phyloP scores from a whole-genome alignment of 2,797 vertebrate genomes.

The Kryptolebias ocellatus region DNA sequence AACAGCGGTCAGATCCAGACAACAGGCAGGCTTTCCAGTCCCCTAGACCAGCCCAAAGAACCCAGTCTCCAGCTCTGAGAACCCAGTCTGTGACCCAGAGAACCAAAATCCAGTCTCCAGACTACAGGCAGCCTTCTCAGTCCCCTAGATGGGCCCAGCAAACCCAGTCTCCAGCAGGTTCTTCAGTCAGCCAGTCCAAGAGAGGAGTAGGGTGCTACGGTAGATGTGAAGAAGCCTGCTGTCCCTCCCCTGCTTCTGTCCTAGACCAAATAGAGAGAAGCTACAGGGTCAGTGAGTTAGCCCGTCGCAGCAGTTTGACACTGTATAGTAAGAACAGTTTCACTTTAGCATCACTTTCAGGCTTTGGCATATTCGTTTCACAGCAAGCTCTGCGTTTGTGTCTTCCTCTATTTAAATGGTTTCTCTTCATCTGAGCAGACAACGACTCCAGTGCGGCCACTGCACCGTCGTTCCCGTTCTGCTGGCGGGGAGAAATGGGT shows the following conservation, averaged over 20 bases:
- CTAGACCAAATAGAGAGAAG: slow-evolving; percentile 80
- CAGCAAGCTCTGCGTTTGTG: neutral
- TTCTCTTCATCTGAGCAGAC: slow-evolving; percentile 77
- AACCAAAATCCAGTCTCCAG: neutral
- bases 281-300: slow-evolving; percentile 86
- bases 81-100: slow-evolving; percentile 1
- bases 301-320: slow-evolving; percentile 32
- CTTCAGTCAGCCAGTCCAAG: slow-evolving; percentile 41
- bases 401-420: neutral
- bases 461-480: slow-evolving; percentile 89
- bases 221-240: slow-evolving; percentile 58
- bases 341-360: neutral
- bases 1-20: slow-evolving; percentile 78
- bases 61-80: slow-evolving; percentile 49
- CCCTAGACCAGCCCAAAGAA: neutral
- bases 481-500: slow-evolving; percentile 94
- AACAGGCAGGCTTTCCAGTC: neutral
- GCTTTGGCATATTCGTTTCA: neutral
- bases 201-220: slow-evolving; percentile 73
- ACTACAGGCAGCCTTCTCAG: neutral
- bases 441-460: slow-evolving; percentile 75
- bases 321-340: neutral
- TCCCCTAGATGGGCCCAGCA: neutral
- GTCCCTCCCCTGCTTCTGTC: slow-evolving; percentile 63
- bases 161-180: slow-evolving; percentile 51